phyloP scores from a whole-genome alignment of 2,888 invertebrate genomes.

The Punctoribates punctum region DNA sequence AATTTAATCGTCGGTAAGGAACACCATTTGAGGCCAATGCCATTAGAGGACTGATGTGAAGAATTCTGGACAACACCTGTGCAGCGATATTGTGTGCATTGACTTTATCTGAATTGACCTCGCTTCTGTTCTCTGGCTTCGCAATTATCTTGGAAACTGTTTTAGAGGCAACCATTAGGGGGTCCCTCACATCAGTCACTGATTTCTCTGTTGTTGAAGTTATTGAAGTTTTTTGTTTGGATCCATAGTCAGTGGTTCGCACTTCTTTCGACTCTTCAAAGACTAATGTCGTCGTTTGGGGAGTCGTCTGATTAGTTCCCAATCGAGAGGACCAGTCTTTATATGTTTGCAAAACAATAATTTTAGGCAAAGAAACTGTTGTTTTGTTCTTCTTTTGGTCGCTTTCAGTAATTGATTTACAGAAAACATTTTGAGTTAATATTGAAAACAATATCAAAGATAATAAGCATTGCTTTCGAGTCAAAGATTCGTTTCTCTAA shows the following conservation, averaged over 20 bases:
- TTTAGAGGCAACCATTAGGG: neutral
- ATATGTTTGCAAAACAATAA: constrained; percentile 1
- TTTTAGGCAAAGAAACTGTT: neutral
- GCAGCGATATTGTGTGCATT: constrained; percentile 7
- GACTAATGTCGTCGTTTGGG: neutral
- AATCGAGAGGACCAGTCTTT: constrained; percentile 27
- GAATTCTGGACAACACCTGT: neutral
- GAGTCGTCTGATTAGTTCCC: constrained; percentile 6
- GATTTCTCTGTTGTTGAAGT: neutral
- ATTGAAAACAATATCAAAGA: neutral
- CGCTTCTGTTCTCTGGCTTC: neutral
- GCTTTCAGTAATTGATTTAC: neutral
- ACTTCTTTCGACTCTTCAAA: constrained; percentile 31
- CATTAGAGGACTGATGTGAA: constrained; percentile 13
- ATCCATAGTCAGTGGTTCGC: neutral
- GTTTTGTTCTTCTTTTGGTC: neutral
- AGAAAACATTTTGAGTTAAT: neutral
- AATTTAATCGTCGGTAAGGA: neutral
- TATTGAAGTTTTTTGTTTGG: neutral
- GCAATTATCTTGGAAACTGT: too few species aligned
- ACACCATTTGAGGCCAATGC: neutral
- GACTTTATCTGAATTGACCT: neutral
- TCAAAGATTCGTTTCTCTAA: too few species aligned
- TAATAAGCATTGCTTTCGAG: neutral
- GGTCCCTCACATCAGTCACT: neutral